A percentile compares a stretch with the other conserved stretches of the same genome.
These are phyloP conservation scores for Zele albiditarsus DNA, from an alignment of 2,888 invertebrate genomes.

Conservation along the genomic window DNA sequence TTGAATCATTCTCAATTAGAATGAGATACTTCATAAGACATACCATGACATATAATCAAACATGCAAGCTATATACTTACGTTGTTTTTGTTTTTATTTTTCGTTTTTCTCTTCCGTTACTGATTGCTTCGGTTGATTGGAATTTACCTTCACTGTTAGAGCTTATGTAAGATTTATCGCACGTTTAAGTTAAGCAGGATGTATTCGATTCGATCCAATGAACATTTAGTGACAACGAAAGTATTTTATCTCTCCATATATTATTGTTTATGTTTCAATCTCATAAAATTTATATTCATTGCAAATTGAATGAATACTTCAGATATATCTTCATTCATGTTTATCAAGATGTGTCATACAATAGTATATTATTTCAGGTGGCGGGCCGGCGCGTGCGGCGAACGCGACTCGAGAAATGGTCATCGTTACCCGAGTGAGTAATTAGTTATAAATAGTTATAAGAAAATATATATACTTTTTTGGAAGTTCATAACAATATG, in stretches of 20 bases:
- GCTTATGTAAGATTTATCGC: neutral
- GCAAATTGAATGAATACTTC: neutral
- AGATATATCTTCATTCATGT: slow-evolving; percentile 13
- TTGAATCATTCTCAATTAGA: too few species aligned
- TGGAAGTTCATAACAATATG: neutral
- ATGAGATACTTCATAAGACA: too few species aligned
- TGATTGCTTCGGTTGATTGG: neutral
- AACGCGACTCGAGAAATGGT: slow-evolving; percentile 77
- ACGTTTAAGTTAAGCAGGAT: neutral
- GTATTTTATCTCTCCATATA: neutral
- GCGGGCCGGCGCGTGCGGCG: slow-evolving; percentile 68
- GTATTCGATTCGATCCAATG: neutral
- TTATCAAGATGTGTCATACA: slow-evolving; percentile 11
- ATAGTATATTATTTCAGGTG: slow-evolving; percentile 59
- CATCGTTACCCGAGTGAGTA: slow-evolving; percentile 85
- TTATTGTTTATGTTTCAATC: neutral
- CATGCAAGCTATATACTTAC: neutral
- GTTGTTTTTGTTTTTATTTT: neutral
- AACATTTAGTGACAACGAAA: neutral
- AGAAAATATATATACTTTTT: neutral
- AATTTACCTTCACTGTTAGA: neutral
- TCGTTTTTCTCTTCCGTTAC: neutral
- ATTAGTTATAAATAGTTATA: neutral
- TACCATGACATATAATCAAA: too few species aligned
- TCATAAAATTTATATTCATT: neutral